These are phyloP conservation scores for Epinephelus malabaricus DNA, from an alignment of 2,797 vertebrate genomes.

Conservation along the genomic window DNA sequence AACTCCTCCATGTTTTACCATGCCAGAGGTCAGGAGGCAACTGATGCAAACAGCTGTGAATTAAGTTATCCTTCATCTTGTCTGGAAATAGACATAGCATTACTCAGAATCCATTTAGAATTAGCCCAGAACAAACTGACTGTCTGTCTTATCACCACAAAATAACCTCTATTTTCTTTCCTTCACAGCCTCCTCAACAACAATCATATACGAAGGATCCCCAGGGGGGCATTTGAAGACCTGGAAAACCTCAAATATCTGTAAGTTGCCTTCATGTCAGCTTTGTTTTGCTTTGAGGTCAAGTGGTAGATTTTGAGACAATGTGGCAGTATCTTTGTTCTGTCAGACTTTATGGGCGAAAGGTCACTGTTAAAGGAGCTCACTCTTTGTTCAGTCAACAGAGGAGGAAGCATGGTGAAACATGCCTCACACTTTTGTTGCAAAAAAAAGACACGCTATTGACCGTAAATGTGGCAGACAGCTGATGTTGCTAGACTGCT, in stretches of 20 bases:
- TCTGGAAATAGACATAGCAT: not conserved
- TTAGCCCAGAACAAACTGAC: not conserved
- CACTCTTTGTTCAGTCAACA: slow-evolving; percentile 17
- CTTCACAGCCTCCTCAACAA: slow-evolving; percentile 95
- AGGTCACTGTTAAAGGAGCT: slow-evolving; percentile 5
- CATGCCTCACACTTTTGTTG: not conserved
- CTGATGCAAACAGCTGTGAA: slow-evolving; percentile 2
- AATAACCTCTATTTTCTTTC: slow-evolving; percentile 49
- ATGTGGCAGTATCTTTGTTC: slow-evolving; percentile 7
- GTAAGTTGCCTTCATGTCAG: slow-evolving; percentile 86
- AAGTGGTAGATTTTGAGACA: slow-evolving; percentile 14
- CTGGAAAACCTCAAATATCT: slow-evolving; percentile 99
- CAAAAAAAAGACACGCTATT: not conserved
- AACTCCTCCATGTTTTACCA: not conserved
- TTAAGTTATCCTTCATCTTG: not conserved
- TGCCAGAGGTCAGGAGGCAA: slow-evolving; percentile 1
- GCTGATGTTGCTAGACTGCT: slow-evolving; percentile 23
- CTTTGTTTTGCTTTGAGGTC: slow-evolving; percentile 18
- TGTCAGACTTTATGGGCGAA: slow-evolving; percentile 5
- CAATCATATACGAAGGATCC: slow-evolving; percentile 96
- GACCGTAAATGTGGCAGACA: slow-evolving; percentile 13
- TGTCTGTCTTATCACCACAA: not conserved
- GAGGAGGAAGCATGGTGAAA: slow-evolving; percentile 4
- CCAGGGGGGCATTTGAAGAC: slow-evolving; percentile 94
- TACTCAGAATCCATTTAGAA: not conserved